Conservation (phyloP, 2,113 vertebrate species). For the Chunga burmeisteri region DNA sequence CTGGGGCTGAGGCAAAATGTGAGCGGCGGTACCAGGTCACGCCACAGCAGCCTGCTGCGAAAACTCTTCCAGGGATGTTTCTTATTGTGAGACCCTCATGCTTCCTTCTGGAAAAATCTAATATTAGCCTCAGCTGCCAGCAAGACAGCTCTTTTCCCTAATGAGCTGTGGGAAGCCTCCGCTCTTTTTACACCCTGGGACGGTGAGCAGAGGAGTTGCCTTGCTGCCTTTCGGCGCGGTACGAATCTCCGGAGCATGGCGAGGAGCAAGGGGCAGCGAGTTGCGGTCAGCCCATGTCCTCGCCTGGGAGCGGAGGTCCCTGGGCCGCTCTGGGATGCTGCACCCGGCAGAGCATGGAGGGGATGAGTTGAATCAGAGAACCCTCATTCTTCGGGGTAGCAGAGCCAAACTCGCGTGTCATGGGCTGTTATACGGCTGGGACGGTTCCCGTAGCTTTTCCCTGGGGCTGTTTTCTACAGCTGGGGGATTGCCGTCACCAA, state of each 20-base stretch:
- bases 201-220: background rate
- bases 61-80: background rate
- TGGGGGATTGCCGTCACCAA: background rate
- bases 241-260: background rate
- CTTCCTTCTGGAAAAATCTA: conserved; percentile 19
- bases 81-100: background rate
- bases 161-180: background rate
- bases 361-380: background rate
- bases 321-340: background rate
- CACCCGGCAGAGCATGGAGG: no score
- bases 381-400: background rate
- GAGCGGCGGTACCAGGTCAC: background rate
- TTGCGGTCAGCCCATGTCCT: background rate
- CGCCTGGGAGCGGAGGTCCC: background rate
- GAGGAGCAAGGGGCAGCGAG: background rate
- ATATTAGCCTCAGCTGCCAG: conserved; percentile 3
- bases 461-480: background rate
- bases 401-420: background rate
- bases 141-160: background rate
- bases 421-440: background rate
- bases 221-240: accelerated
- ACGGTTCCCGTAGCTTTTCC: background rate
- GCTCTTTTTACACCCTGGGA: background rate
- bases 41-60: background rate
- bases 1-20: background rate